phyloP scores from a whole-genome alignment of 2,797 vertebrate species.

The Pseudochirops corinnae region DNA sequence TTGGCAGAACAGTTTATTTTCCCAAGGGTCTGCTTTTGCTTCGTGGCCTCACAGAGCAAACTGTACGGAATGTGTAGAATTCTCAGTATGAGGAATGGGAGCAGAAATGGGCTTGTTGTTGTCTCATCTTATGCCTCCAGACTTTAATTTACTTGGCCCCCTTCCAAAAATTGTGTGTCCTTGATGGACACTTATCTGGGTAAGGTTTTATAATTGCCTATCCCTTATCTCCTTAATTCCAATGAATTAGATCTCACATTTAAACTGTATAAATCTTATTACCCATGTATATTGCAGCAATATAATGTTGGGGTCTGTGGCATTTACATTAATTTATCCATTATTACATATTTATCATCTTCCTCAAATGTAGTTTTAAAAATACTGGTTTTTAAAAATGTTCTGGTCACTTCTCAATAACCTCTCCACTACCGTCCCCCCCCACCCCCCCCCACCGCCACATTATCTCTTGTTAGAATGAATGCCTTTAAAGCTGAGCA shows the following conservation, averaged over 20 bases:
- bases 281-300: slow-evolving; percentile 22
- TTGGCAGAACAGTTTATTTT: slow-evolving; percentile 71
- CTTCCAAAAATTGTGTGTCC: slow-evolving; percentile 43
- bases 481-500: not conserved
- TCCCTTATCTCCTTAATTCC: slow-evolving; percentile 45
- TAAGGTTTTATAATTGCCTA: slow-evolving; percentile 17
- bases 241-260: slow-evolving; percentile 49
- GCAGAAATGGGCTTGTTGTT: slow-evolving; percentile 70
- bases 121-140: slow-evolving; percentile 47
- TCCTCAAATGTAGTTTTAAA: not conserved
- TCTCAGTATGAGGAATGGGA: slow-evolving; percentile 41
- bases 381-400: not conserved
- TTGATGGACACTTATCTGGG: not conserved
- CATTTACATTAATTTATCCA: not conserved
- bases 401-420: not conserved
- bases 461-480: not conserved
- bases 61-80: slow-evolving; percentile 51
- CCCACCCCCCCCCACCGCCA: too few relatives aligned
- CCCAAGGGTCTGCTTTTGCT: slow-evolving; percentile 63
- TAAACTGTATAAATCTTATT: slow-evolving; percentile 23
- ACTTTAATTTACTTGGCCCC: slow-evolving; percentile 14
- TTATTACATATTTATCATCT: not conserved
- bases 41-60: slow-evolving; percentile 69
- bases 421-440: not conserved
- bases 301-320: not conserved